A percentile compares a stretch with the other conserved stretches of the same genome.
Evolutionary conservation across 2,888 invertebrate genomes (phyloP).

Genomic region (Lordiphosa fenestrarum): DNA sequence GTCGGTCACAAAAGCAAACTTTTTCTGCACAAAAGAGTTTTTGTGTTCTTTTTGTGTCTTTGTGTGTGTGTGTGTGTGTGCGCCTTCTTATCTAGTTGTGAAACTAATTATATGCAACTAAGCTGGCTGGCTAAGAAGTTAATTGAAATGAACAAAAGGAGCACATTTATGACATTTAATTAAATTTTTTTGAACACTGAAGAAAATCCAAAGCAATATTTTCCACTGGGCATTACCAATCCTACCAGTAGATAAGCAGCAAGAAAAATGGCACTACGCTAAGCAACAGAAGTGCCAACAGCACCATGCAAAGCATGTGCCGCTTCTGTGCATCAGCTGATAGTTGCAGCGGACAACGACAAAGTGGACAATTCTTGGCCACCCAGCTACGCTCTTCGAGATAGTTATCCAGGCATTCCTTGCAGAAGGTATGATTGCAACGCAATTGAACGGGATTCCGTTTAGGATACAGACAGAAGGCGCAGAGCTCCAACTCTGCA

Average conservation of each 20-base stretch:
- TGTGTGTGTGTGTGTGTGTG: neutral
- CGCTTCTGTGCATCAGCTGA: slow-evolving; percentile 23
- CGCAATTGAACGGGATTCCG: slow-evolving; percentile 39
- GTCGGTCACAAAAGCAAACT: too few relatives aligned
- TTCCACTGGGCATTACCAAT: too few relatives aligned
- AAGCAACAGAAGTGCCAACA: slow-evolving; percentile 30
- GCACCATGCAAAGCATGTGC: slow-evolving; percentile 32
- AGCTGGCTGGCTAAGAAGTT: neutral
- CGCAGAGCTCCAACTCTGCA: slow-evolving; percentile 34
- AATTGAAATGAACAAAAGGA: slow-evolving; percentile 6
- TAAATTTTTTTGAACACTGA: slow-evolving; percentile 2
- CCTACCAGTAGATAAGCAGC: slow-evolving; percentile 53
- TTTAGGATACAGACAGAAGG: slow-evolving; percentile 40
- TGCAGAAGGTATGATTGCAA: slow-evolving; percentile 52
- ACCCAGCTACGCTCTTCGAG: slow-evolving; percentile 42
- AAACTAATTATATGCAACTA: slow-evolving; percentile 4
- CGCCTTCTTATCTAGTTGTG: neutral
- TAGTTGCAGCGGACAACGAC: slow-evolving; percentile 31
- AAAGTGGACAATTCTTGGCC: slow-evolving; percentile 52
- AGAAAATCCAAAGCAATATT: too few relatives aligned
- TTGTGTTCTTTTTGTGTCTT: neutral
- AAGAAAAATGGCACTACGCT: slow-evolving; percentile 49
- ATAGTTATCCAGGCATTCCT: slow-evolving; percentile 34
- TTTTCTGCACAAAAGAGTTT: too few relatives aligned
- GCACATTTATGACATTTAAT: slow-evolving; percentile 35